Percentiles rank a stretch among this genome's conserved stretches.
phyloP scores from a whole-genome alignment of 2,797 vertebrate genomes.

The Mormyrus proboscirostris region DNA sequence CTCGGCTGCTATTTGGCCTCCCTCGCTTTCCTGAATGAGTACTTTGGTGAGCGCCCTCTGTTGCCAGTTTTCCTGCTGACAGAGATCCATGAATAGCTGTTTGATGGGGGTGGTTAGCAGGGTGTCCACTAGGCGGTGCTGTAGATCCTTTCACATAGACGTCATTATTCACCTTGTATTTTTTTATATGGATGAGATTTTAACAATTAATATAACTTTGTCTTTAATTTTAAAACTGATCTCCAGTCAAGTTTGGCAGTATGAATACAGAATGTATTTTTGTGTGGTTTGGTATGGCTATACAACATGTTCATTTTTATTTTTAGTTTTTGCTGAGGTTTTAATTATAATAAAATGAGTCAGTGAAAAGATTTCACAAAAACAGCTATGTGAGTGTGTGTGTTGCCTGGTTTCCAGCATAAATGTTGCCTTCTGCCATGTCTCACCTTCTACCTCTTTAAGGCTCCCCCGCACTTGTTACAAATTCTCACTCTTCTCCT shows the following conservation, averaged over 20 bases:
- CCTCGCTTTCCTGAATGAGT: constrained; percentile 92
- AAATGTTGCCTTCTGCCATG: background rate
- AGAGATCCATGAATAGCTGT: background rate
- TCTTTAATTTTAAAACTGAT: background rate
- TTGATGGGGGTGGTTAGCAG: background rate
- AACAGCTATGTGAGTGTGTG: background rate
- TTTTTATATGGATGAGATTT: background rate
- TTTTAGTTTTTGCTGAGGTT: background rate
- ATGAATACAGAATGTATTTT: background rate
- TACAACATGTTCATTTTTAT: background rate
- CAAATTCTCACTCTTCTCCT: background rate
- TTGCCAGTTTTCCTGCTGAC: background rate
- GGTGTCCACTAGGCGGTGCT: background rate
- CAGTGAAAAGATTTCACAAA: background rate
- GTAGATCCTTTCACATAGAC: background rate
- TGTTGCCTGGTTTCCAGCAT: background rate
- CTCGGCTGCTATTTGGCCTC: constrained; percentile 91
- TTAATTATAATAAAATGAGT: background rate
- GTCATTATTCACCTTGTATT: background rate
- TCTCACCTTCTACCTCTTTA: background rate
- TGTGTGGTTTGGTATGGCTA: background rate
- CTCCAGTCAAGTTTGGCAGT: background rate
- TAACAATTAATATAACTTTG: background rate
- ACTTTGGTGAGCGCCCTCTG: constrained; percentile 77
- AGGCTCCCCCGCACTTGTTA: background rate